Percentiles rank a stretch among this genome's conserved stretches.
phyloP scores from a whole-genome alignment of 2,113 vertebrate genomes.

The Cynoglossus semilaevis region DNA sequence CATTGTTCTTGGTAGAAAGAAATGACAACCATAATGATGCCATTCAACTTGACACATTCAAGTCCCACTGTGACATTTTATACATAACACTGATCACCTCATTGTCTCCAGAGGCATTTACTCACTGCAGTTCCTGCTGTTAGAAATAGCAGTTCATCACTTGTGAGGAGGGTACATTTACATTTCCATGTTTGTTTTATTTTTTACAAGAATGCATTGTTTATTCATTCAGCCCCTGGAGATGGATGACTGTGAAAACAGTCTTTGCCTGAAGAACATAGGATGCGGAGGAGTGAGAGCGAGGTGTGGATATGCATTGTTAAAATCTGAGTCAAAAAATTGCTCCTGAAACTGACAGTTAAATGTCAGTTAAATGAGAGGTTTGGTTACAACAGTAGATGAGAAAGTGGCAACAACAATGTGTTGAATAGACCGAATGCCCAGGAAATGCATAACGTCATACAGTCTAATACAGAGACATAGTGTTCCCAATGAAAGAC shows the following conservation, averaged over 20 bases:
- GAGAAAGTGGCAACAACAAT: background rate
- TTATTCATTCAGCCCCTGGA: constrained; percentile 4
- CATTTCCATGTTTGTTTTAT: constrained; percentile 8
- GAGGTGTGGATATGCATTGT: background rate
- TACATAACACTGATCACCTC: background rate
- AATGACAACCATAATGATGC: no score
- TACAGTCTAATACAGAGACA: no score
- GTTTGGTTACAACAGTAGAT: constrained; percentile 17
- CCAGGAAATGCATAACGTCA: background rate
- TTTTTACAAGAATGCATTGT: background rate
- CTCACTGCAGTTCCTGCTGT: background rate
- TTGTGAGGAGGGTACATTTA: background rate
- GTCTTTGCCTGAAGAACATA: constrained; percentile 4
- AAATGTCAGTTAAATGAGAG: background rate
- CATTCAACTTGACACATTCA: background rate
- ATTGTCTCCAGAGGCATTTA: background rate
- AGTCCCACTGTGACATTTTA: background rate
- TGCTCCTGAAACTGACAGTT: background rate
- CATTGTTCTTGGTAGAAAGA: no score
- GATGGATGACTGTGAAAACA: constrained; percentile 4
- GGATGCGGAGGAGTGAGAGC: background rate
- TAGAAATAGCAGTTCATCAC: background rate
- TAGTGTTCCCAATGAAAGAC: background rate
- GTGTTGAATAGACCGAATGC: background rate
- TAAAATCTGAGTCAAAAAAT: background rate